These are phyloP conservation scores for Marcusenius ussheri DNA, from an alignment of 2,113 vertebrate genomes.

Conservation along the genomic window DNA sequence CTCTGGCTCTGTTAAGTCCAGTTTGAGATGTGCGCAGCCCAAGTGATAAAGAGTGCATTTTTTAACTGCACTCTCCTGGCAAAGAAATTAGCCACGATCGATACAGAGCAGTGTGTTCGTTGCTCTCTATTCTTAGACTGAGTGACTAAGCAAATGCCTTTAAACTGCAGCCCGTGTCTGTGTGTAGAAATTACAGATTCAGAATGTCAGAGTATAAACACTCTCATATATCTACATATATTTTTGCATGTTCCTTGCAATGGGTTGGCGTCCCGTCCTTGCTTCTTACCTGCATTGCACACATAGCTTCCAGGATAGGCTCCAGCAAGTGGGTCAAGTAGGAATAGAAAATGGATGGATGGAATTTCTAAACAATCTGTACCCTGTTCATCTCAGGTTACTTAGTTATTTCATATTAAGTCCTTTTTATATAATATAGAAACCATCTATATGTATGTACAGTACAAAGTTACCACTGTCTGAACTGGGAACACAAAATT, in stretches of 20 bases:
- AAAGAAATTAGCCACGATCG: neutral
- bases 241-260: neutral
- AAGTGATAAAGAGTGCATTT: neutral
- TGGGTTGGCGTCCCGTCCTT: neutral
- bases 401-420: neutral
- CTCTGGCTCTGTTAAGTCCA: neutral
- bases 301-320: neutral
- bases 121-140: neutral
- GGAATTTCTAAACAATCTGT: neutral
- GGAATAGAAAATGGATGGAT: no score
- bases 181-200: neutral
- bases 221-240: neutral
- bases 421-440: neutral
- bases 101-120: neutral
- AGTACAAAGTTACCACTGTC: neutral
- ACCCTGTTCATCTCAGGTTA: neutral
- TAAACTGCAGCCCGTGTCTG: neutral
- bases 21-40: neutral
- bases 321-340: neutral
- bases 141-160: neutral
- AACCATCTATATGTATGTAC: neutral
- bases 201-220: neutral
- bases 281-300: neutral
- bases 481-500: neutral
- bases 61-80: neutral